Base-by-base conservation (phyloP, 2,113 vertebrate genomes). In the Catharus minimus region DNA sequence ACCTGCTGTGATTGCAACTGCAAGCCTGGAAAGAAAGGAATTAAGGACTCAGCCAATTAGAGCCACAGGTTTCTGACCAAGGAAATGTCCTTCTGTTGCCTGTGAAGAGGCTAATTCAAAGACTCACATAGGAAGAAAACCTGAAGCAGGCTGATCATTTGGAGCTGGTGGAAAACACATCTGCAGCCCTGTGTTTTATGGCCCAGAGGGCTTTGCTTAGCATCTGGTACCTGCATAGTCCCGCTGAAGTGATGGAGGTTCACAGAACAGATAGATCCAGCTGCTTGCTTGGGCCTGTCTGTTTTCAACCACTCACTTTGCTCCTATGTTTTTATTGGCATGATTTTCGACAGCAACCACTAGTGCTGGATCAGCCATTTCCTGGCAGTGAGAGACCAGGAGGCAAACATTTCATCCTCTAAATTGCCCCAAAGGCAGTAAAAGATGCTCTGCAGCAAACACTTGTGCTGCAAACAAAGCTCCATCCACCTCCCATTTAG, bases 341-440 rank as follows among this genome's bases (percentile, higher is more conserved):
- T 56, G 69, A 22, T 58, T 95, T 90, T 90, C 86, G 83, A 92
- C 50, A 81, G 86, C 87, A 71, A 21, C 32, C 5, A 4, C 72
- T 74, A 58, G 53, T 61, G 58, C 80, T 90, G 86, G 66, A 71
- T 90, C 86, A 86, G 86, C 69, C 26, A 6, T 90, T 94, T 94
- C 33, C 76, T 43, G 49, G 20, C 5, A 1, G 49, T 19, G 38
- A 93, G 61, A 75, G 90, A 77, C 86, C 85, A 65, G 57, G 66
- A 82, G 82, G 77, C 71, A 77, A 94, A 88, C 61, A 68, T 81
- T 89, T 92, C 79, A 83, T 90, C 69, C n/a, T 41, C 23, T 82
- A 7, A 86, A 84, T 43, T 78, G 69, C 65, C 68, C 83, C 76
- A 74, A 88, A 61, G 52, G 82, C 5, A 0, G 26, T 10, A 57